Evolutionary conservation across 2,113 vertebrate genomes (phyloP).

Genomic region (Labrus mixtus): DNA sequence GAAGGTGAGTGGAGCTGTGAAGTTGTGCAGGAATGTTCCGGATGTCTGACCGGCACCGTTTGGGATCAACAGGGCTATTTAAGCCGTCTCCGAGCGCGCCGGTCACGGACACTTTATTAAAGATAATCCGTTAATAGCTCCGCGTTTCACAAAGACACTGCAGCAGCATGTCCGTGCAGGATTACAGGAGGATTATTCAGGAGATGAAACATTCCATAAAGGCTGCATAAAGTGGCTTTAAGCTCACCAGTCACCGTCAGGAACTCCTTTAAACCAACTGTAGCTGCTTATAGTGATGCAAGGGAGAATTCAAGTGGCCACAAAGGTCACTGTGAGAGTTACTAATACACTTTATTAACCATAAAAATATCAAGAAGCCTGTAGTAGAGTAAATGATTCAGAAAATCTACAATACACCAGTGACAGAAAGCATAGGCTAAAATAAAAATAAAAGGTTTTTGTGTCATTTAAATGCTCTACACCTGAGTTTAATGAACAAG

Average conservation of each 20-base stretch:
- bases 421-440: no score
- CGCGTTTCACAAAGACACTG: constrained; percentile 44
- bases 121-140: constrained; percentile 55
- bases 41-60: constrained; percentile 22
- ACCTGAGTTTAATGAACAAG: no score
- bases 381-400: no score
- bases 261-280: background rate
- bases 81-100: constrained; percentile 22
- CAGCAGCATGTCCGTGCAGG: constrained; percentile 44
- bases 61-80: constrained; percentile 46
- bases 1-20: constrained; percentile 88
- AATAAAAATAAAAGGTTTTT: no score
- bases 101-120: constrained; percentile 58
- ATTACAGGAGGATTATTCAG: constrained; percentile 52
- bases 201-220: constrained; percentile 37
- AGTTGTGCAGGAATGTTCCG: constrained; percentile 43
- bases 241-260: background rate
- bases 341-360: background rate
- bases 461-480: no score
- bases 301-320: background rate
- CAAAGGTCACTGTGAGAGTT: background rate
- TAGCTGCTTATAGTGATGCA: background rate
- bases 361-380: background rate
- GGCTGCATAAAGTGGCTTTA: constrained; percentile 31
- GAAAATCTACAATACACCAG: no score